These are phyloP conservation scores for Pteronura brasiliensis DNA, from an alignment of 2,113 vertebrate species.

Conservation along the genomic window DNA sequence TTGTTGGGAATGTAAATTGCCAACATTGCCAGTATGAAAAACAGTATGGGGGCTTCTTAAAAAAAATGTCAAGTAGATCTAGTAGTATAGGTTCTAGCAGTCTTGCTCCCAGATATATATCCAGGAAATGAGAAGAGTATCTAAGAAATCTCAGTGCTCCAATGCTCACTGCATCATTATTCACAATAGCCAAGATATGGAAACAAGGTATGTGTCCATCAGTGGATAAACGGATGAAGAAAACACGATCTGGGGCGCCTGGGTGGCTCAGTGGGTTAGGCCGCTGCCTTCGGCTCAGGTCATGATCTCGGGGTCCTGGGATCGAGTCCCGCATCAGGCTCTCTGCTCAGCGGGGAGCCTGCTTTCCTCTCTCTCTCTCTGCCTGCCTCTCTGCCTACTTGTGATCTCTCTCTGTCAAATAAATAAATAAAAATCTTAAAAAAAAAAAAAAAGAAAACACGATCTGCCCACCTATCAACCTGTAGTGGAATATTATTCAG, in stretches of 20 bases:
- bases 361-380: too few relatives aligned
- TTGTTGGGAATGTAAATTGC: not conserved
- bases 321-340: too few relatives aligned
- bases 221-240: not conserved
- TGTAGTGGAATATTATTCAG: not conserved
- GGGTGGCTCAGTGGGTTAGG: too few relatives aligned
- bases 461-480: not conserved
- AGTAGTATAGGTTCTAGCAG: not conserved
- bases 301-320: too few relatives aligned
- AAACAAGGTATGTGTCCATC: not conserved
- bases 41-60: not conserved
- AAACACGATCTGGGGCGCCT: not conserved
- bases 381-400: too few relatives aligned
- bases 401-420: too few relatives aligned
- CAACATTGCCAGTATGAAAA: not conserved
- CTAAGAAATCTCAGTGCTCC: not conserved
- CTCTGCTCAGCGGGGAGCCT: too few relatives aligned
- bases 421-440: too few relatives aligned
- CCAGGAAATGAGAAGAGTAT: not conserved
- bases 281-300: too few relatives aligned
- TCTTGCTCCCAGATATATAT: not conserved
- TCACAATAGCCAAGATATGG: not conserved
- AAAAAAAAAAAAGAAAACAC: not conserved
- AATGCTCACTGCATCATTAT: not conserved
- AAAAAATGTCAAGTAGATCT: not conserved